phyloP scores from a whole-genome alignment of 2,113 vertebrate genomes.

The Platycercus adscitus region DNA sequence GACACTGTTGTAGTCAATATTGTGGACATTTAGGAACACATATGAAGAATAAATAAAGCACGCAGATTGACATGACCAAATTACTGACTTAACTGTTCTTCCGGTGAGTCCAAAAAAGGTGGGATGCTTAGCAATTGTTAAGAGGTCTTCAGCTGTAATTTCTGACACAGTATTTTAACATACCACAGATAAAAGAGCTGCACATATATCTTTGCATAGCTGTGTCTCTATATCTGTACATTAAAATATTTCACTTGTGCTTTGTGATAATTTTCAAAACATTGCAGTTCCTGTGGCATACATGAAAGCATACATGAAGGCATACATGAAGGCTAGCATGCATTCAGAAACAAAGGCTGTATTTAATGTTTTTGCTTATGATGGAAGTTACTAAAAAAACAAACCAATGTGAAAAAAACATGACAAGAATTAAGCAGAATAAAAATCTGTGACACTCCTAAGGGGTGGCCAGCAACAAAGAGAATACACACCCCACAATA shows the following conservation, averaged over 20 bases:
- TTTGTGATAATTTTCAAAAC: neutral
- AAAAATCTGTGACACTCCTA: neutral
- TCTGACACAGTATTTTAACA: neutral
- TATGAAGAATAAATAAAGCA: neutral
- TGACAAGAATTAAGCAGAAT: neutral
- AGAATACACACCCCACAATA: neutral
- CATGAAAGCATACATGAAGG: neutral
- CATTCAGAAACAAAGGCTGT: neutral
- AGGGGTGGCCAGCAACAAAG: neutral
- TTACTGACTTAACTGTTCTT: neutral
- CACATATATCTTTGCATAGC: neutral
- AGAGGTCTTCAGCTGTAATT: neutral
- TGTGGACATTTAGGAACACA: neutral
- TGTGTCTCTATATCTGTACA: neutral
- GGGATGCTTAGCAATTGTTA: neutral
- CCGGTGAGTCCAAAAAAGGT: neutral
- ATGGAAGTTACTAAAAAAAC: neutral
- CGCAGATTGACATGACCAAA: neutral
- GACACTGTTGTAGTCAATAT: neutral
- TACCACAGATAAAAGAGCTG: neutral
- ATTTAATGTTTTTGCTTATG: neutral
- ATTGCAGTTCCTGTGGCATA: neutral
- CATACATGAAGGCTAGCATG: neutral
- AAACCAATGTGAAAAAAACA: neutral
- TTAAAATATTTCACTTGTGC: neutral